A percentile compares a stretch with the other conserved stretches of the same genome.
Evolutionary conservation across 2,113 vertebrate genomes (phyloP).

Genomic region (Periophthalmus modestus): DNA sequence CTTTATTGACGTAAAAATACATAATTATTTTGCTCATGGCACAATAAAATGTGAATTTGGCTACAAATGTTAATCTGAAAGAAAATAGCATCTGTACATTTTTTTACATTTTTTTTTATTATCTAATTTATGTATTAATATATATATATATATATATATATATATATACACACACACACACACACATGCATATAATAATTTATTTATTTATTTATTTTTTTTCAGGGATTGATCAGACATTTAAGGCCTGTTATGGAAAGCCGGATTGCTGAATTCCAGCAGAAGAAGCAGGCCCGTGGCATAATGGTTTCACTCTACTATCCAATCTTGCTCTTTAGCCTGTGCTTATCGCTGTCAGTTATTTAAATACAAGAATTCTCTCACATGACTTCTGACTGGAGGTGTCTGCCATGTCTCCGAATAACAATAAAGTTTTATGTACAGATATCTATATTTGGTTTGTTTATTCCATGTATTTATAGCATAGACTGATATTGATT

Average conservation of each 20-base stretch:
- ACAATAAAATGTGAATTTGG: not conserved
- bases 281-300: slow-evolving; percentile 70
- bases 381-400: slow-evolving; percentile 35
- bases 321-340: not conserved
- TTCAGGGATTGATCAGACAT: slow-evolving; percentile 79
- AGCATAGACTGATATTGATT: too few relatives aligned
- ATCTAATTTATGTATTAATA: too few relatives aligned
- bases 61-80: not conserved
- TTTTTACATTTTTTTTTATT: too few relatives aligned
- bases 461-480: not conserved
- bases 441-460: slow-evolving; percentile 19
- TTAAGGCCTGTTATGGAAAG: slow-evolving; percentile 81
- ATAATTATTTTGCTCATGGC: not conserved
- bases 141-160: too few relatives aligned
- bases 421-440: slow-evolving; percentile 68
- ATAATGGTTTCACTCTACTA: slow-evolving; percentile 26
- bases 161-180: too few relatives aligned
- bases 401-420: slow-evolving; percentile 46
- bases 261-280: slow-evolving; percentile 71
- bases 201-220: too few relatives aligned
- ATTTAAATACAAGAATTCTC: slow-evolving; percentile 59
- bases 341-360: slow-evolving; percentile 41
- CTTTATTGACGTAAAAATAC: not conserved
- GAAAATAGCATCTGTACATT: not conserved
- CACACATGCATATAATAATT: too few relatives aligned